Evolutionary conservation across 1,140 invertebrate genomes (phyloP), one percentile per base, ranked within the genome.

Genomic region (Drosophila obscura): DNA sequence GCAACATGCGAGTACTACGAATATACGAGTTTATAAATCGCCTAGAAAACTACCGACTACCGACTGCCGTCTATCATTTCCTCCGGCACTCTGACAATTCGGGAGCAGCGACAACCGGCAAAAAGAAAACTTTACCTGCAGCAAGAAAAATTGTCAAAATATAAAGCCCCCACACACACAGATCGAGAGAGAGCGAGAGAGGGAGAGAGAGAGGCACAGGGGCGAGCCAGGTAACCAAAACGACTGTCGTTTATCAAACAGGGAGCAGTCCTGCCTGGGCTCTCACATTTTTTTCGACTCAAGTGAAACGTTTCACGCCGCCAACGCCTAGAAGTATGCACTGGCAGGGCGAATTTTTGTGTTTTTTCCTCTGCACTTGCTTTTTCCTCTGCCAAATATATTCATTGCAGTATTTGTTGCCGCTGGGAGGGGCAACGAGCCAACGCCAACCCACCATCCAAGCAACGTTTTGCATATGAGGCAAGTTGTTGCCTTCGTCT

Each of bases 341-440:
- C 51, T 39, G 51, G 41, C 71, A 50, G 58, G 28, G 56, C 49
- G 56, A 56, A 73, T 57, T 67, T 51, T 45, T 51, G 45, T 28
- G 45, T 41, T 66, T 24, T 19, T n/a, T 26, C 52, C 43, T 35
- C 31, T 52, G 11, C 52, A 61, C 26, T 58, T 53, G 45, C 53
- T 39, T 65, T 67, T 74, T 39, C 64, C 44, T 43, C 60, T 72
- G 67, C 67, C 73, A 88, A 87, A 87, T 87, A 83, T 87, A 87
- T 87, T 87, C 83, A 87, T 87, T 82, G 83, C 83, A 71, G 76
- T 66, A 87, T 88, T 87, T 87, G 83, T 82, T 66, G 64, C 39
- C 69, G 41, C 59, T 62, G 73, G 64, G 63, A 41, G 80, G 65
- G 28, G 8, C 22, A 71, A 16, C 16, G 1, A 1, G 16, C 16